Conservation (phyloP, 2,888 invertebrate species). For the Campoletis raptor region DNA sequence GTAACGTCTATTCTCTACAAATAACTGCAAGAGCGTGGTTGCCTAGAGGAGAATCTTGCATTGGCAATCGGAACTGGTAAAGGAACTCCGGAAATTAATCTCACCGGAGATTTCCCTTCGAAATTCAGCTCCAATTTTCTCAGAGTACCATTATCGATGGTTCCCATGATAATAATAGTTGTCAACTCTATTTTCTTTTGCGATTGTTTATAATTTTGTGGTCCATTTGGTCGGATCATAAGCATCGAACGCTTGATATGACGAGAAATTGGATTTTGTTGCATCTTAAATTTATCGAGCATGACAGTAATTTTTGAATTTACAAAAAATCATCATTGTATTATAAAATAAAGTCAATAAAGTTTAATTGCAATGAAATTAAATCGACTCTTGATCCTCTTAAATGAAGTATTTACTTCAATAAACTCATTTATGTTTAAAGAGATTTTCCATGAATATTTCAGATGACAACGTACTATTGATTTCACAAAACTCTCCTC, state of each 20-base stretch:
- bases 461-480: not conserved
- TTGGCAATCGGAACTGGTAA: slow-evolving; percentile 35
- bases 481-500: not conserved
- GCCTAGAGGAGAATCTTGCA: slow-evolving; percentile 9
- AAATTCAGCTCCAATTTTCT: slow-evolving; percentile 26
- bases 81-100: slow-evolving; percentile 52
- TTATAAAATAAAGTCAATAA: too few species aligned
- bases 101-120: slow-evolving; percentile 33
- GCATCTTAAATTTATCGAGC: too few species aligned
- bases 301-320: too few species aligned
- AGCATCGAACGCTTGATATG: too few species aligned
- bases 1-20: slow-evolving; percentile 53
- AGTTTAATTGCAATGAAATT: not conserved
- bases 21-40: slow-evolving; percentile 43
- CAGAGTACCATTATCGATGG: not conserved
- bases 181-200: not conserved
- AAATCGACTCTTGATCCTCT: not conserved
- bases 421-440: slow-evolving; percentile 8
- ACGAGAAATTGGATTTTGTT: too few species aligned
- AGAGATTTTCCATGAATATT: not conserved
- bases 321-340: too few species aligned
- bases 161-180: not conserved
- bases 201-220: not conserved
- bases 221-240: too few species aligned
- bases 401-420: not conserved